A percentile compares a stretch with the other conserved stretches of the same genome.
Evolutionary conservation across 2,113 vertebrate species (phyloP).

Genomic region (Eublepharis macularius): DNA sequence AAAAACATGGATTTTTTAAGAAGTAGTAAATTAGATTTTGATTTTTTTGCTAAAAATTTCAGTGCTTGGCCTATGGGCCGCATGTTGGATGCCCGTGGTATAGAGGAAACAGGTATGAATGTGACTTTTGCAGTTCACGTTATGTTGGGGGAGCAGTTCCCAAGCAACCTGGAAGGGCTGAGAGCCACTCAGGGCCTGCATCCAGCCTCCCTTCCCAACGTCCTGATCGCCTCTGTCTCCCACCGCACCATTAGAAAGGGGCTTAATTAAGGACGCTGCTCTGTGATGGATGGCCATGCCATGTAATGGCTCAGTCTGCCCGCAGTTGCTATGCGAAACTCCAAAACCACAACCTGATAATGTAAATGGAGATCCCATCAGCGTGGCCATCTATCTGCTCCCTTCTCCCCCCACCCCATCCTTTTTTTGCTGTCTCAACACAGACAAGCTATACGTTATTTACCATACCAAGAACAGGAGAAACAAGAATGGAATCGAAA

Average conservation of each 20-base stretch:
- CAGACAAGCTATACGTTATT: not conserved
- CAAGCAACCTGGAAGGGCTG: not conserved
- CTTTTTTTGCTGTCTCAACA: not conserved
- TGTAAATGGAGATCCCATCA: not conserved
- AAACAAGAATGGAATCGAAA: not conserved
- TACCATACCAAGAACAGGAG: not conserved
- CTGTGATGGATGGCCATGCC: not conserved
- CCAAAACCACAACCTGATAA: not conserved
- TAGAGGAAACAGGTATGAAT: too few species aligned
- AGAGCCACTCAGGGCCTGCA: not conserved
- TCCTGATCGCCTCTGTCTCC: not conserved
- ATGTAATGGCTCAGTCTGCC: not conserved
- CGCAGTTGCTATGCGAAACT: not conserved
- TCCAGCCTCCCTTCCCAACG: not conserved
- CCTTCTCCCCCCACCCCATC: not conserved
- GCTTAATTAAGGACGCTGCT: conserved; percentile 7
- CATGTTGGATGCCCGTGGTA: too few species aligned
- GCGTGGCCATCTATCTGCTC: not conserved
- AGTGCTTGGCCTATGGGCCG: too few species aligned
- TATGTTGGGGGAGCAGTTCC: not conserved
- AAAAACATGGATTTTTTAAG: too few species aligned
- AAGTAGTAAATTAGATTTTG: too few species aligned
- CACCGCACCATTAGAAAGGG: not conserved
- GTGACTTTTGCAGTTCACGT: too few species aligned
- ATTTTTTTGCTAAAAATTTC: too few species aligned